Percentiles rank a stretch among this genome's conserved stretches.
Conservation (phyloP, 2,888 invertebrate species). For the Osmoderma eremita region DNA sequence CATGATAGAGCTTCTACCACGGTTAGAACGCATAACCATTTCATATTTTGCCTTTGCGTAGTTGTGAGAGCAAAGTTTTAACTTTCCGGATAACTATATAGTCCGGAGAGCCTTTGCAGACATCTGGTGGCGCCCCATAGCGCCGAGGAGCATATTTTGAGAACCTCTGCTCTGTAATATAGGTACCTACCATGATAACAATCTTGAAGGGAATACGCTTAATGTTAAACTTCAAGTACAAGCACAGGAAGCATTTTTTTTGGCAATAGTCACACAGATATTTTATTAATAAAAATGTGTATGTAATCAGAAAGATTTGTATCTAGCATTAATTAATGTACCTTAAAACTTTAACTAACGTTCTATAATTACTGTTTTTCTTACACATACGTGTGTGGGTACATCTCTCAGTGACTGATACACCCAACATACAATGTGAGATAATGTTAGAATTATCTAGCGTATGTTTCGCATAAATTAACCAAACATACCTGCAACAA, state of each 20-base stretch:
- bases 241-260: constrained; percentile 10
- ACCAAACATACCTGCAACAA: constrained; percentile 24
- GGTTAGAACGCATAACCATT: too few species aligned
- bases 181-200: background rate
- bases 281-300: constrained; percentile 24
- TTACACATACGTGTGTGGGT: background rate
- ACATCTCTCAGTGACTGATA: background rate
- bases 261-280: constrained; percentile 15
- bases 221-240: constrained; percentile 16
- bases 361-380: constrained; percentile 27
- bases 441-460: constrained; percentile 24
- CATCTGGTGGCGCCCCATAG: too few species aligned
- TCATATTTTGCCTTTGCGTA: too few species aligned
- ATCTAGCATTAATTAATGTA: constrained; percentile 35
- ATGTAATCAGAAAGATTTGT: constrained; percentile 30
- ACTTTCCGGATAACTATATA: too few species aligned
- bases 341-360: constrained; percentile 13
- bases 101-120: too few species aligned
- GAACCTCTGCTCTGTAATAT: too few species aligned
- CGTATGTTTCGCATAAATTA: constrained; percentile 35
- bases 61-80: too few species aligned
- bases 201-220: background rate
- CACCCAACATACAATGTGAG: background rate
- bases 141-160: too few species aligned
- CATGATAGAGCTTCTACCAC: too few species aligned